These are phyloP conservation scores for Fragum sueziense DNA, from an alignment of 2,888 invertebrate genomes.

Conservation along the genomic window DNA sequence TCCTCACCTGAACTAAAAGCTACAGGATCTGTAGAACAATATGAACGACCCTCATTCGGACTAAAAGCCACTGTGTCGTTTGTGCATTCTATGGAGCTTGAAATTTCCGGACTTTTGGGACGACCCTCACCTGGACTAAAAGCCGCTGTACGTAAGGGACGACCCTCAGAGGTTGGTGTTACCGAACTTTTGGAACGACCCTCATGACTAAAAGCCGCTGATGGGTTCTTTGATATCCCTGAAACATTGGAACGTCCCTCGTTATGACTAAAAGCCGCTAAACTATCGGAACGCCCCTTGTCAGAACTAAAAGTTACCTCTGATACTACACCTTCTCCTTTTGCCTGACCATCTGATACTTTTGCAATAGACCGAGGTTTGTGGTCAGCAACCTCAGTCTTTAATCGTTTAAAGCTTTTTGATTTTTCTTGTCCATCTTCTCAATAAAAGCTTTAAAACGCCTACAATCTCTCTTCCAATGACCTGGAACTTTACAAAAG, in stretches of 20 bases:
- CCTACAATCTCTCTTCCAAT: constrained; percentile 1
- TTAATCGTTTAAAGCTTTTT: constrained; percentile 24
- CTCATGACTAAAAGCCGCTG: not conserved
- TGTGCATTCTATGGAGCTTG: too few species aligned
- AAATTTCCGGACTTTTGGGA: not conserved
- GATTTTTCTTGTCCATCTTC: not conserved
- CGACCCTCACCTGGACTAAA: not conserved
- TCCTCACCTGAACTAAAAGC: not conserved
- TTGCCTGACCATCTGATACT: not conserved
- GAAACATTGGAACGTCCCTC: not conserved
- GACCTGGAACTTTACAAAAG: constrained; percentile 1
- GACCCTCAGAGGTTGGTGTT: too few species aligned
- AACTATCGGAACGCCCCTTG: not conserved
- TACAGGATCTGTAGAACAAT: not conserved
- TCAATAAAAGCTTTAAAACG: not conserved
- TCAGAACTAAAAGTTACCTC: not conserved
- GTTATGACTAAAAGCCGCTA: too few species aligned
- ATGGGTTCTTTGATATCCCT: not conserved
- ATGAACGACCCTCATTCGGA: not conserved
- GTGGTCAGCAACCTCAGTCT: not conserved
- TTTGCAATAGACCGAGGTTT: not conserved
- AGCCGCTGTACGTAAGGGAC: too few species aligned
- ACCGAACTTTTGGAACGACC: not conserved
- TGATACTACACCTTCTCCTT: not conserved
- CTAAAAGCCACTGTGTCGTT: not conserved